A percentile compares a stretch with the other conserved stretches of the same genome.
Conservation (phyloP, 1,140 invertebrate species). For the Physella acuta region DNA sequence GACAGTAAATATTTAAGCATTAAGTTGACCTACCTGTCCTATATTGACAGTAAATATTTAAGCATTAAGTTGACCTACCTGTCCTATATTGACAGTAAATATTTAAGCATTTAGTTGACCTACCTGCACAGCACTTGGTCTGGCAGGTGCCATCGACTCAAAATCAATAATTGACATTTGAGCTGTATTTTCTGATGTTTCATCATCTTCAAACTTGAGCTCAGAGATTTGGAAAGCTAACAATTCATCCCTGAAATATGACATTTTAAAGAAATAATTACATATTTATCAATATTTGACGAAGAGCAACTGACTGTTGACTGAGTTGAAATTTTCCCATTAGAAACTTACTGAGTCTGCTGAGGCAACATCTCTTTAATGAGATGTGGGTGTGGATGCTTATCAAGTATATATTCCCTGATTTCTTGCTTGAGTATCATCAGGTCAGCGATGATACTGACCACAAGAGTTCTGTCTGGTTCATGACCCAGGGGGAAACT, state of each 20-base stretch:
- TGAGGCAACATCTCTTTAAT: not conserved
- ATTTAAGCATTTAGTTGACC: too few relatives aligned
- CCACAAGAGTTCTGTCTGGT: not conserved
- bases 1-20: too few relatives aligned
- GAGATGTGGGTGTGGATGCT: not conserved
- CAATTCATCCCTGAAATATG: conserved; percentile 5
- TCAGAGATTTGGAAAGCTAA: not conserved
- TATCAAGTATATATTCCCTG: not conserved
- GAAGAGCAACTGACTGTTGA: not conserved
- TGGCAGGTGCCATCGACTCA: too few relatives aligned
- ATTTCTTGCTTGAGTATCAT: conserved; percentile 9
- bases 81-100: too few relatives aligned
- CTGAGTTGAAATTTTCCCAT: too few relatives aligned
- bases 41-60: too few relatives aligned
- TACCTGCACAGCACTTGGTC: too few relatives aligned
- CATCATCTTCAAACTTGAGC: conserved; percentile 7
- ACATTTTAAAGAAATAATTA: not conserved
- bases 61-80: too few relatives aligned
- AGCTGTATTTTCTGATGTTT: conserved; percentile 1
- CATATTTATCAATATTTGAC: not conserved
- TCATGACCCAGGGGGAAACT: not conserved
- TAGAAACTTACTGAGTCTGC: conserved; percentile 3
- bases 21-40: too few relatives aligned
- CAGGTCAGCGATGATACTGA: conserved; percentile 11
- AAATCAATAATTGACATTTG: not conserved